Evolutionary conservation across 2,797 vertebrate species (phyloP).

Genomic region (Synanceia verrucosa): DNA sequence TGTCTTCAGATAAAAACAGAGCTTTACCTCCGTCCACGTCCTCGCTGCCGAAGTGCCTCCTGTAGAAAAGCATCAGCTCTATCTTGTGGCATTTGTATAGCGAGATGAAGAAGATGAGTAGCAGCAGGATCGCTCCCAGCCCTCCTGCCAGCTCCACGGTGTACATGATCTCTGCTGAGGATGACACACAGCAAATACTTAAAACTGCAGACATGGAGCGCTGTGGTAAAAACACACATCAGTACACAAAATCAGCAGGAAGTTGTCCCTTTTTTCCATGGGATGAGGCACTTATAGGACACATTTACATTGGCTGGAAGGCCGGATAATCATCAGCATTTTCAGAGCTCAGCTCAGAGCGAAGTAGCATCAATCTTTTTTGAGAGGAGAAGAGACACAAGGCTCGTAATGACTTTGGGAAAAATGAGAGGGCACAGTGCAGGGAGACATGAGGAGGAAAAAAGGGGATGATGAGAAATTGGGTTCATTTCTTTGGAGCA

Average conservation of each 20-base stretch:
- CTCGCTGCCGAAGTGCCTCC: conserved; percentile 97
- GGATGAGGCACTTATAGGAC: conserved; percentile 19
- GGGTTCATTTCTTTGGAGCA: conserved; percentile 56
- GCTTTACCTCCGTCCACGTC: conserved; percentile 94
- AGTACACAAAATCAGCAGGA: conserved; percentile 22
- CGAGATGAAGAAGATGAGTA: conserved; percentile 95
- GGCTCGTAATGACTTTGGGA: conserved; percentile 57
- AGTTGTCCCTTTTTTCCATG: neutral
- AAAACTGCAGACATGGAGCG: conserved; percentile 8
- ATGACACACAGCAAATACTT: conserved; percentile 53
- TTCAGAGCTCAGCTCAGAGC: conserved; percentile 30
- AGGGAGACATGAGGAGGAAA: conserved; percentile 20
- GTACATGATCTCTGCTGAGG: conserved; percentile 95
- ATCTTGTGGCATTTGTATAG: conserved; percentile 99
- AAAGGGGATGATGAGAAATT: conserved; percentile 60
- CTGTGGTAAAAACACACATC: neutral
- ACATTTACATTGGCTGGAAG: conserved; percentile 37
- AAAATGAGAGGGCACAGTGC: conserved; percentile 44
- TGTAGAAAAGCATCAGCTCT: conserved; percentile 98
- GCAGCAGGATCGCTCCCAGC: conserved; percentile 95
- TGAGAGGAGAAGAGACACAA: conserved; percentile 36
- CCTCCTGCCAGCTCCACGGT: conserved; percentile 97
- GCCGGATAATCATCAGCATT: conserved; percentile 24
- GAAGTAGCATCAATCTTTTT: conserved; percentile 64
- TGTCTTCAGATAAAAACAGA: neutral